These are phyloP conservation scores for Drosophila pseudoobscura DNA, from an alignment of 1,140 invertebrate genomes.

Conservation along the genomic window DNA sequence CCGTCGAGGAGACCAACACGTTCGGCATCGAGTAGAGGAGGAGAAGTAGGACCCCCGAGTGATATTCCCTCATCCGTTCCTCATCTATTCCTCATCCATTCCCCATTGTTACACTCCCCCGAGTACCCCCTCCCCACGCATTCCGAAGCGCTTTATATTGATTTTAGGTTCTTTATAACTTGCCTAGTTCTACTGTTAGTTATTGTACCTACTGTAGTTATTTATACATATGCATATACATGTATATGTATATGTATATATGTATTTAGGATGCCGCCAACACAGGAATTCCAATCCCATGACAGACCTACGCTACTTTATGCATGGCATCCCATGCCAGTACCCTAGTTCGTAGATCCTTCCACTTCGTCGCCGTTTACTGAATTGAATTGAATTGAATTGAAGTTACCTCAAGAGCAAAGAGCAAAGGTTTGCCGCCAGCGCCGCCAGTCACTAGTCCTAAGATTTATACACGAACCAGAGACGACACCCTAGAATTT, in stretches of 20 bases:
- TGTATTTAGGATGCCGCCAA: no score
- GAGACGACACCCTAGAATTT: slow-evolving; percentile 15
- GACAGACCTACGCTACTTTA: slow-evolving; percentile 4
- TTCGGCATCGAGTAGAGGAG: slow-evolving; percentile 95
- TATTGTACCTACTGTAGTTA: slow-evolving; percentile 19
- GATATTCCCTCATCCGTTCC: slow-evolving; percentile 16
- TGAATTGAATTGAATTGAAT: slow-evolving; percentile 36
- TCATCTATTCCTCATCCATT: neutral
- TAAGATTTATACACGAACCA: slow-evolving; percentile 40
- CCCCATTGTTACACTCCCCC: slow-evolving; percentile 12
- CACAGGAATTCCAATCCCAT: slow-evolving; percentile 17
- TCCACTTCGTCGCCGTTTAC: slow-evolving; percentile 53
- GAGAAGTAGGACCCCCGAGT: neutral
- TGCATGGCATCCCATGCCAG: slow-evolving; percentile 1
- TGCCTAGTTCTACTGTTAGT: slow-evolving; percentile 1
- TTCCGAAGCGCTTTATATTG: slow-evolving; percentile 39
- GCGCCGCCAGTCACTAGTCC: slow-evolving; percentile 61
- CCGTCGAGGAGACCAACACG: slow-evolving; percentile 98
- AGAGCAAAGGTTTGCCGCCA: slow-evolving; percentile 21
- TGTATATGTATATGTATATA: slow-evolving; percentile 6
- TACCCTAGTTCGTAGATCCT: slow-evolving; percentile 36
- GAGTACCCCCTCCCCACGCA: slow-evolving; percentile 1
- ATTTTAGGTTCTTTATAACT: slow-evolving; percentile 35
- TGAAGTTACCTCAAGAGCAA: slow-evolving; percentile 54
- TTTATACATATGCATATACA: slow-evolving; percentile 22